These are phyloP conservation scores for Drosophila tsacasi DNA, from an alignment of 1,140 invertebrate species.

Conservation along the genomic window DNA sequence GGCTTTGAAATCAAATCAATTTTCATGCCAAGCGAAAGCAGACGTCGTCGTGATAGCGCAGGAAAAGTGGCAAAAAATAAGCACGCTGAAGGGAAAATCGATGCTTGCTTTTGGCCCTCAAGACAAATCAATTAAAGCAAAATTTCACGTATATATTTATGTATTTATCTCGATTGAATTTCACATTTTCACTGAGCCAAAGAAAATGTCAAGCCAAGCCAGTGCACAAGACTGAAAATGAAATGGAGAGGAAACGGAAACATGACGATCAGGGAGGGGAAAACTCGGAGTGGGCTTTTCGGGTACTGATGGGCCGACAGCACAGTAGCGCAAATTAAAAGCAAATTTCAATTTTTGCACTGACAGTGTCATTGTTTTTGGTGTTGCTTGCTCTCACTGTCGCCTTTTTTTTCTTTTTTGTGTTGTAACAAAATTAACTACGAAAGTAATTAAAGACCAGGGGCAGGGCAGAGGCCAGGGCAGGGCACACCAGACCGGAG, in stretches of 20 bases:
- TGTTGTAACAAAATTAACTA: constrained; percentile 79
- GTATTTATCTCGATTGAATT: constrained; percentile 13
- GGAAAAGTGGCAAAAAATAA: constrained; percentile 7
- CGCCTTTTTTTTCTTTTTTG: constrained; percentile 27
- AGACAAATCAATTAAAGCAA: constrained; percentile 75
- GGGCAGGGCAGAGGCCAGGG: constrained; percentile 44
- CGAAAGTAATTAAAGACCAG: constrained; percentile 78
- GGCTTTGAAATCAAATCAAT: constrained; percentile 73
- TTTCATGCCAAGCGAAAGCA: constrained; percentile 48
- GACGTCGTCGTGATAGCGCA: constrained; percentile 19
- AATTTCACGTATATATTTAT: constrained; percentile 13
- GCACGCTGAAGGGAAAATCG: constrained; percentile 39
- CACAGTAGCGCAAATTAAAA: constrained; percentile 60
- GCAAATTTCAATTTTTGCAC: constrained; percentile 76
- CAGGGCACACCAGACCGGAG: neutral
- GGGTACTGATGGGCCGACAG: neutral
- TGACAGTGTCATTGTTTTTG: constrained; percentile 58
- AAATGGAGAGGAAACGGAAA: constrained; percentile 61
- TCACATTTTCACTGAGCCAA: constrained; percentile 26
- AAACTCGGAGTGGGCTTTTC: constrained; percentile 2
- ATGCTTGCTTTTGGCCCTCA: constrained; percentile 50
- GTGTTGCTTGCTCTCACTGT: constrained; percentile 24
- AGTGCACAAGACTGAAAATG: constrained; percentile 10
- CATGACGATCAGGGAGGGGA: constrained; percentile 5
- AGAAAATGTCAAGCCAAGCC: constrained; percentile 45